Evolutionary conservation across 2,113 vertebrate genomes (phyloP).

Genomic region (Cochlearius cochlearius): DNA sequence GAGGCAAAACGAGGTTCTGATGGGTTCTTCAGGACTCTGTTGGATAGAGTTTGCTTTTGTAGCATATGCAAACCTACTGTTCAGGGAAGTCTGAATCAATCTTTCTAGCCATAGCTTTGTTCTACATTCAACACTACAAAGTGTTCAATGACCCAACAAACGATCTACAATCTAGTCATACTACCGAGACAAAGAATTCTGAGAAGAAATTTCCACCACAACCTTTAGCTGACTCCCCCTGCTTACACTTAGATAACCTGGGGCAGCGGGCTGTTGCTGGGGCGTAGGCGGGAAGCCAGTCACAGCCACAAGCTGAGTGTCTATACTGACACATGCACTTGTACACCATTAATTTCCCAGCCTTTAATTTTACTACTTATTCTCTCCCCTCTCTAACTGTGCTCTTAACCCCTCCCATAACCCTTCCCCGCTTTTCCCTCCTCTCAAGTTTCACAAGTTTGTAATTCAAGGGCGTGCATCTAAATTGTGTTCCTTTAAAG

Average conservation of each 20-base stretch:
- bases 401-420: not conserved
- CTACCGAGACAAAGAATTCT: not conserved
- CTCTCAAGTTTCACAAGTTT: not conserved
- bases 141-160: not conserved
- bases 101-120: not conserved
- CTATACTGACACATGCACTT: accelerated
- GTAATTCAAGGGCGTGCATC: not conserved
- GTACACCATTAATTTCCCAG: not conserved
- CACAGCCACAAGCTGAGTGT: not conserved
- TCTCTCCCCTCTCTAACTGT: not conserved
- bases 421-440: not conserved
- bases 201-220: not conserved
- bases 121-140: not conserved
- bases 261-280: not conserved
- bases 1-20: not conserved
- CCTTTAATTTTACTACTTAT: not conserved
- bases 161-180: not conserved
- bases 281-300: not conserved
- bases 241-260: not conserved
- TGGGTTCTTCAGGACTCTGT: not conserved
- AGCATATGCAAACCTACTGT: accelerated
- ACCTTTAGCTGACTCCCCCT: not conserved
- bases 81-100: not conserved
- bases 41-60: not conserved
- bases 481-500: not conserved